These are phyloP conservation scores for Gnathonemus echidnorhynchus DNA, from an alignment of 2,113 vertebrate genomes.

Conservation along the genomic window DNA sequence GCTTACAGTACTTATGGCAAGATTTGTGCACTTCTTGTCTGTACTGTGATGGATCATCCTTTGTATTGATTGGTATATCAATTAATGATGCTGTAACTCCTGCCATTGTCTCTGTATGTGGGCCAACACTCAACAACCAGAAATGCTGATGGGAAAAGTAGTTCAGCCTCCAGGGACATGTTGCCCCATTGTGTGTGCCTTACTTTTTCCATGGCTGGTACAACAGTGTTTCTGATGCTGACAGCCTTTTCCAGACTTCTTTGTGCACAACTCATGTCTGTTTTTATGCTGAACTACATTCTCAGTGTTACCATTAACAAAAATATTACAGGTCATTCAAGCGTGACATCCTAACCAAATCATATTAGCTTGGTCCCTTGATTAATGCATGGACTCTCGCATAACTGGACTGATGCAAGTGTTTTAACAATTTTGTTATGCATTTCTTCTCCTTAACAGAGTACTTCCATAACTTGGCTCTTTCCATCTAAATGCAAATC, in stretches of 20 bases:
- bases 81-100: background rate
- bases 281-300: background rate
- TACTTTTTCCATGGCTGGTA: background rate
- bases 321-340: slow-evolving; percentile 6
- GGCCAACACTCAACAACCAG: background rate
- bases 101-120: background rate
- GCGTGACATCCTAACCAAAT: background rate
- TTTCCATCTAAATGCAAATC: slow-evolving; percentile 25
- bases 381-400: background rate
- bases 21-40: background rate
- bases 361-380: background rate
- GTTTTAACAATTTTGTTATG: slow-evolving; percentile 11
- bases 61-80: slow-evolving; percentile 6
- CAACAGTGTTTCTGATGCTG: background rate
- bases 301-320: background rate
- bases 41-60: slow-evolving; percentile 4
- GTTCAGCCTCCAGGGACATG: background rate
- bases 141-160: slow-evolving; percentile 1
- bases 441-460: background rate
- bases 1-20: background rate
- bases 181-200: background rate
- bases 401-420: background rate
- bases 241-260: background rate
- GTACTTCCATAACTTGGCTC: slow-evolving; percentile 13
- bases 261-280: background rate